phyloP scores from a whole-genome alignment of 2,797 vertebrate species.

The Todus mexicanus region DNA sequence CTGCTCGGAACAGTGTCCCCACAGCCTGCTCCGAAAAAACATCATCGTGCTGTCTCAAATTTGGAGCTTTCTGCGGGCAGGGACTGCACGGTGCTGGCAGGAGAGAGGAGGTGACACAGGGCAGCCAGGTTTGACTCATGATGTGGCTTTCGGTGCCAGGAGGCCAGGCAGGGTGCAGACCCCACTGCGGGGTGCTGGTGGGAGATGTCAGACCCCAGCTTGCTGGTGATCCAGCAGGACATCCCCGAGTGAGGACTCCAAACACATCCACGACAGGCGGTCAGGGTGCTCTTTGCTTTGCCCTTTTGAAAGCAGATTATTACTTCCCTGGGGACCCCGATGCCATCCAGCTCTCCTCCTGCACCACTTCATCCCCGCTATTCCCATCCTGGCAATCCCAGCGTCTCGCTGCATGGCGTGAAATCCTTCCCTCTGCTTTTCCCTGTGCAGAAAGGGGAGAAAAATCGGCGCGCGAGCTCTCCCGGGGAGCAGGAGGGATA shows the following conservation, averaged over 20 bases:
- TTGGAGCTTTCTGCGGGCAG: not conserved
- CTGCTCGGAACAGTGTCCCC: not conserved
- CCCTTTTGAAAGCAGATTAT: not conserved
- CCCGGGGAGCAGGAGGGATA: rapidly evolving
- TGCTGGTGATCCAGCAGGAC: not conserved
- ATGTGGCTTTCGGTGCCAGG: not conserved
- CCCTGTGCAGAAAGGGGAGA: not conserved
- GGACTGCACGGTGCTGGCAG: not conserved
- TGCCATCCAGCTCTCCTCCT: not conserved
- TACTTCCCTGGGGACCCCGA: not conserved
- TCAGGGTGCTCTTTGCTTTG: not conserved
- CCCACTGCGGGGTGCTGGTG: not conserved
- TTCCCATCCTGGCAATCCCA: not conserved
- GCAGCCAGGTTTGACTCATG: rapidly evolving
- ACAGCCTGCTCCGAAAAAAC: not conserved
- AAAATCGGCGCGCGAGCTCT: not conserved
- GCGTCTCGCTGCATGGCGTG: not conserved
- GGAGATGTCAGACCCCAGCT: not conserved
- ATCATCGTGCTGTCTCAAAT: not conserved
- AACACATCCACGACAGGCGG: not conserved
- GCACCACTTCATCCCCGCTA: rapidly evolving
- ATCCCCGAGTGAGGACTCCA: not conserved
- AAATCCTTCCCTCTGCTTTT: not conserved
- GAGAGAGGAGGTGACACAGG: not conserved
- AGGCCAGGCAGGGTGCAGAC: not conserved